A percentile compares a stretch with the other conserved stretches of the same genome.
Conservation (phyloP, 2,113 vertebrate genomes). For the Strix uralensis region DNA sequence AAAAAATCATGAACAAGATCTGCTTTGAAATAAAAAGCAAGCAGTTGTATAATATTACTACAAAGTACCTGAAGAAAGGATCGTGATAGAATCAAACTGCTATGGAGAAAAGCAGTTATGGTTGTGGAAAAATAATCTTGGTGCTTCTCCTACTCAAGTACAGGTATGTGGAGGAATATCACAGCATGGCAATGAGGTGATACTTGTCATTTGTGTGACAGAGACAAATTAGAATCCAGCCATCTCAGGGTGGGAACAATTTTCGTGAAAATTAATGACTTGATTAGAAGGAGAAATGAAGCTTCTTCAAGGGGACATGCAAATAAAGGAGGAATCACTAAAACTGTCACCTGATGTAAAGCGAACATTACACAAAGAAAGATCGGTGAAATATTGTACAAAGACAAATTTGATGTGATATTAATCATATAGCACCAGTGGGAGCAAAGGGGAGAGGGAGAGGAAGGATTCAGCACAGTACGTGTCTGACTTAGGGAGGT, state of each 20-base stretch:
- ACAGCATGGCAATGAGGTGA: constrained; percentile 44
- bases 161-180: not conserved
- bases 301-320: constrained; percentile 55
- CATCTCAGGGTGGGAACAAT: constrained; percentile 30
- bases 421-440: not conserved
- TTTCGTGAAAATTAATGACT: constrained; percentile 65
- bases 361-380: constrained; percentile 42
- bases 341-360: constrained; percentile 49
- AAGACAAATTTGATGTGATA: constrained; percentile 34
- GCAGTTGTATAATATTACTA: not conserved
- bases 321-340: constrained; percentile 67
- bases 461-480: not conserved
- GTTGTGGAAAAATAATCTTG: not conserved
- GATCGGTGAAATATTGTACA: constrained; percentile 28
- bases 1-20: not conserved
- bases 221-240: constrained; percentile 58
- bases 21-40: not conserved
- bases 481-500: not conserved
- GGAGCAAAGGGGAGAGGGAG: not conserved
- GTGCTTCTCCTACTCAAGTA: constrained; percentile 8
- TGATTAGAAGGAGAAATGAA: constrained; percentile 67
- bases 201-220: constrained; percentile 46
- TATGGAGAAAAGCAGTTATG: not conserved
- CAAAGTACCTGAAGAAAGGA: not conserved
- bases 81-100: not conserved